Evolutionary conservation across 2,888 invertebrate species (phyloP), one percentile per base, ranked within the genome.

Genomic region (Dyspetes luteomarginatus): DNA sequence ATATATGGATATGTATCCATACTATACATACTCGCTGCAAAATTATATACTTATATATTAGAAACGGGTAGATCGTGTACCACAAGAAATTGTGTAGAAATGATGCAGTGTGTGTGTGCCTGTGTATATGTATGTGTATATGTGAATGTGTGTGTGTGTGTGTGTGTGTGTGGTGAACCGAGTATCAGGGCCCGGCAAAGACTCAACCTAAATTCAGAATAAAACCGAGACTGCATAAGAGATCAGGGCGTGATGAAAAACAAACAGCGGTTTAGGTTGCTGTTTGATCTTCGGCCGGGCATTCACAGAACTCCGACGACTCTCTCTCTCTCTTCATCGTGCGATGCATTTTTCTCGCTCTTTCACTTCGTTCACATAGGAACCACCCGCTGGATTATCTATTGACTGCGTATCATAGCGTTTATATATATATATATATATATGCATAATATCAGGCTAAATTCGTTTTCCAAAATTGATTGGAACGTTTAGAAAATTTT

Each of bases 171-270:
- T 58, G 36, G 67, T 64, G 55, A 72, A 62, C 22, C 36, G 73
- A 50, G 71, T 79, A 82, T 82, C 84, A 82, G 82, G 60, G 60
- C 73, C 69, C 26, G 62, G 60, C 22, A 22, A 73, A 67, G 85
- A 86, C 85, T 89, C 90, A 91, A 91, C 91, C 90, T 89, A 91
- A 90, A 92, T 92, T 91, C 89, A 90, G 91, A 90, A 92, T 90
- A 90, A 91, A 91, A 91, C 88, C 88, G 85, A 85, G 84, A 88
- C 88, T 91, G 92, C 91, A 91, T 91, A 92, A 89, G 89, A 91
- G 90, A 91, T 91, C 90, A 90, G 91, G 91, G 87, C 89, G 91
- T 92, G 92, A 92, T 92, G 92, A 92, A 92, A 92, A 92, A 91
- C 92, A 92, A 92, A 92, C 92, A 92, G 88, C 88, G 89, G 90